Evolutionary conservation across 2,888 invertebrate genomes (phyloP), one percentile per base, ranked within the genome.

Genomic region (Sepioteuthis lessoniana): DNA sequence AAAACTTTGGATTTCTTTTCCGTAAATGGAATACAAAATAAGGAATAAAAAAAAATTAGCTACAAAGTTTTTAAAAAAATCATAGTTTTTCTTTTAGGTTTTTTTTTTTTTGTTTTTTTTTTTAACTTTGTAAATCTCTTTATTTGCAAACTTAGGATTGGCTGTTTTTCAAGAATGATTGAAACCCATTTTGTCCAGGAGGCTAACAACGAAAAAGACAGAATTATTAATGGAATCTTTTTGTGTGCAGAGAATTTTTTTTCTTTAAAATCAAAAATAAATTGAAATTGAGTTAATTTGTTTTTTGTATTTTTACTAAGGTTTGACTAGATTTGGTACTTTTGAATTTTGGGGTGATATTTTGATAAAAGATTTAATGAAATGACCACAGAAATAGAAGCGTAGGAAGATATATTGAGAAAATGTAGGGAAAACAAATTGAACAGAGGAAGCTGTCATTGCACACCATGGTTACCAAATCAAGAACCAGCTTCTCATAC

Each of bases 91-190:
- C n/a, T n/a, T n/a, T n/a, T n/a, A n/a, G n/a, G n/a, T 7, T 21
- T 5, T 21, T 21, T 2, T 28, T 55, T 25, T 5, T 21, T 25
- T 21, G 25, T n/a, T 31, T 76, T n/a, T 16, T n/a, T 76, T 76
- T 76, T 8, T 76, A n/a, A 8, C 21, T 25, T 76, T n/a, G 76
- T n/a, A 10, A 76, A 76, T 31, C 10, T 76, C n/a, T n/a, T 16
- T 8, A 10, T 76, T n/a, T 76, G n/a, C n/a, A 76, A 76, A 76
- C 76, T 76, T 76, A n/a, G n/a, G n/a, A 76, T 25, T n/a, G 76
- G 76, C n/a, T 76, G n/a, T 76, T 76, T 35, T n/a, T 76, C n/a
- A 76, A n/a, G n/a, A 76, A n/a, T n/a, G 76, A 76, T 76, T n/a
- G n/a, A 76, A 76, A 55, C n/a, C n/a, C 76, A 76, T 13, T n/a